Conservation (phyloP, 2,888 invertebrate genomes). For the Hemistola chrysoprasaria region DNA sequence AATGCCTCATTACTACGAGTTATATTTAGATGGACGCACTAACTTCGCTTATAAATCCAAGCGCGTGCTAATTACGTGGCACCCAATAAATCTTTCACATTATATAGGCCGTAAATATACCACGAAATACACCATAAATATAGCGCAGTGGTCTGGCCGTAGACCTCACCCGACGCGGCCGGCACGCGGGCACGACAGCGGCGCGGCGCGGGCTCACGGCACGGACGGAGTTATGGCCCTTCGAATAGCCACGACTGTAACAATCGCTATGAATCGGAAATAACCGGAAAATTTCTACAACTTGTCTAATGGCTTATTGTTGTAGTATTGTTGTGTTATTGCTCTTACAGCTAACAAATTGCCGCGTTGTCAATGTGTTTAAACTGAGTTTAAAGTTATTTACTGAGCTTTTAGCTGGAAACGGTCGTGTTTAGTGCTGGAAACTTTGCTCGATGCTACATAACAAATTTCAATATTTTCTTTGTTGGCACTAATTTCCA, state of each 20-base stretch:
- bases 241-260: slow-evolving; percentile 57
- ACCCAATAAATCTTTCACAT: slow-evolving; percentile 69
- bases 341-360: slow-evolving; percentile 54
- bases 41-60: slow-evolving; percentile 58
- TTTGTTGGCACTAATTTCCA: too few relatives aligned
- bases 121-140: slow-evolving; percentile 65
- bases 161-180: slow-evolving; percentile 73
- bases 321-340: slow-evolving; percentile 59
- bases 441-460: not conserved
- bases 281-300: slow-evolving; percentile 79
- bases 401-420: slow-evolving; percentile 37
- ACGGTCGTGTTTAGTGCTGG: slow-evolving; percentile 1
- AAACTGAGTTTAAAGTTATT: slow-evolving; percentile 59
- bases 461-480: too few relatives aligned
- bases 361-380: slow-evolving; percentile 57
- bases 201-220: too few relatives aligned
- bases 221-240: slow-evolving; percentile 72
- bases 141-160: slow-evolving; percentile 66
- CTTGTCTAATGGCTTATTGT: slow-evolving; percentile 80
- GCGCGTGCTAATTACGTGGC: slow-evolving; percentile 68
- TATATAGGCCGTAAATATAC: slow-evolving; percentile 71
- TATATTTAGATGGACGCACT: slow-evolving; percentile 31
- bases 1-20: slow-evolving; percentile 53
- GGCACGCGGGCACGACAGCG: slow-evolving; percentile 16
- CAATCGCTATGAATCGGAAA: slow-evolving; percentile 79